Conservation (phyloP, 2,113 vertebrate species). For the Chinchilla lanigera region DNA sequence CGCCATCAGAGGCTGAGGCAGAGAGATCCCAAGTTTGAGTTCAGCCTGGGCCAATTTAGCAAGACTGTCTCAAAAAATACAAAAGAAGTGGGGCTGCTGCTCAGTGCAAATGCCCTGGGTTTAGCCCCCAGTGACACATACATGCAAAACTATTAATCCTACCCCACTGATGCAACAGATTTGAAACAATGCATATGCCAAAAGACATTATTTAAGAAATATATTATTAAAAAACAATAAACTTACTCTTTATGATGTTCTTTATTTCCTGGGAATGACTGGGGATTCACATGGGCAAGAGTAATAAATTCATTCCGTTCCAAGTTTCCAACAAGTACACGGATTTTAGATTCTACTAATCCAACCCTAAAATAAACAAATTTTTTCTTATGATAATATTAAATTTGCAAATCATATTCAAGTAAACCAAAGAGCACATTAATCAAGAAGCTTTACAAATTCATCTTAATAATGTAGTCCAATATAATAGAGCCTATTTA, state of each 20-base stretch:
- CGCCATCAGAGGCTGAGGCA: background rate
- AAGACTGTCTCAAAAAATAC: background rate
- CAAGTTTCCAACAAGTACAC: slow-evolving; percentile 96
- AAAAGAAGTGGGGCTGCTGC: background rate
- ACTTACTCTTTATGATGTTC: slow-evolving; percentile 93
- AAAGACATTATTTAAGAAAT: slow-evolving; percentile 58
- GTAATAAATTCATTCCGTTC: slow-evolving; percentile 98
- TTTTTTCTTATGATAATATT: slow-evolving; percentile 8
- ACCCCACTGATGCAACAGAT: background rate
- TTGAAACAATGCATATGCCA: slow-evolving; percentile 23
- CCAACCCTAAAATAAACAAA: slow-evolving; percentile 90
- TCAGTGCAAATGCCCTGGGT: background rate
- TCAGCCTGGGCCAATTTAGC: background rate
- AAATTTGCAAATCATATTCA: slow-evolving; percentile 51
- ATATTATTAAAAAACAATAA: slow-evolving; percentile 26
- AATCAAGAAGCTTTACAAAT: slow-evolving; percentile 13
- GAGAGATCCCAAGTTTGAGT: background rate
- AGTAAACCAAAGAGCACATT: slow-evolving; percentile 27
- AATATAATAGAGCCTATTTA: slow-evolving; percentile 20
- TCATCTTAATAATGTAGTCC: slow-evolving; percentile 17
- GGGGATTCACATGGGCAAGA: slow-evolving; percentile 96
- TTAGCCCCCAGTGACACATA: background rate
- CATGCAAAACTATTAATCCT: background rate
- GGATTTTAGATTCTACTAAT: slow-evolving; percentile 98
- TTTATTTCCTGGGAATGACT: slow-evolving; percentile 94